Base-by-base conservation (phyloP, 2,113 vertebrate genomes). In the Nyctereutes procyonoides region DNA sequence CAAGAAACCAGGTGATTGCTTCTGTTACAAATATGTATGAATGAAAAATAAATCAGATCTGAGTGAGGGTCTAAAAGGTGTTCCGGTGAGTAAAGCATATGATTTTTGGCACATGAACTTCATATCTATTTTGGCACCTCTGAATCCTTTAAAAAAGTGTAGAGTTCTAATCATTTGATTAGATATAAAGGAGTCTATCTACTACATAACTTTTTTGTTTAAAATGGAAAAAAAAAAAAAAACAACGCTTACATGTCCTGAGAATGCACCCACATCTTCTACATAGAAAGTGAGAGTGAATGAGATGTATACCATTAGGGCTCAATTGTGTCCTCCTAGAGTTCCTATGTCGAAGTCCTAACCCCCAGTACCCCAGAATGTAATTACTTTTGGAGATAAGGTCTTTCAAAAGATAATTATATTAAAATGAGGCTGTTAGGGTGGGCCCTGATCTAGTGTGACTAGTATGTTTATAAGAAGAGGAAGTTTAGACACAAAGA, bases 221-320 rank as follows among this genome's bases (percentile, higher is more conserved):
- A 62, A 86, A 95, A 53, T 35, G 28, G 32, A 12, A n/a, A 56
- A 77, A 96, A 9, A 83, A 83, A 86, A 56, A n/a, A 10, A 6
- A 26, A 16, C 43, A 20, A 16, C 26, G 43, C 62, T 79, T 76
- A 56, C n/a, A 38, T 43, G 15, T 94, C 81, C 38, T 89, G 26
- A 91, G 30, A 89, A 79, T 51, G 14, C 1, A 63, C 73, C 7
- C 32, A 20, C 38, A 53, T 48, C 92, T 94, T 81, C 32, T 9
- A 97, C 88, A 76, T 9, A 55, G 55, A 79, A 97, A 91, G 3
- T 65, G 22, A 77, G 38, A 94, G 93, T 60, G 43, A 96, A 82
- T 71, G 26, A 3, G 62, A 85, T 8, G 13, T 32, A 8, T 32
- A 16, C 8, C 13, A 3, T 51, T 32, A 48, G 13, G 13, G 14